These are phyloP conservation scores for Platyura marginata DNA, from an alignment of 1,140 invertebrate species.

Conservation along the genomic window DNA sequence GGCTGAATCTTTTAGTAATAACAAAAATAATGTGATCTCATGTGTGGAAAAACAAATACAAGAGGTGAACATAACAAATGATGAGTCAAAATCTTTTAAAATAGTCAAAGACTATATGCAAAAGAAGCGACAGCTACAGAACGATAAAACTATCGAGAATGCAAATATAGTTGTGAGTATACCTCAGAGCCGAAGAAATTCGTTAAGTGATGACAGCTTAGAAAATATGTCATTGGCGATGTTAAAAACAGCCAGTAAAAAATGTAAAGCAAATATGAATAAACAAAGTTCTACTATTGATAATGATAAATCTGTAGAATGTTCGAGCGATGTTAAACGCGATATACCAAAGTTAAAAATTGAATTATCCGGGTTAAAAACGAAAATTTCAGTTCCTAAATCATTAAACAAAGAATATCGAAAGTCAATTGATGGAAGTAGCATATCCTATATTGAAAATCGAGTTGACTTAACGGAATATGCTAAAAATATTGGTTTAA, in stretches of 20 bases:
- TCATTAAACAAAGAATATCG: no score
- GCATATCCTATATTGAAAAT: background rate
- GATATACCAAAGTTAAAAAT: conserved; percentile 16
- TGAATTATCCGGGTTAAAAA: conserved; percentile 16
- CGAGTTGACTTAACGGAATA: conserved; percentile 18
- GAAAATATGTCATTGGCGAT: conserved; percentile 5
- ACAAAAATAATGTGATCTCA: background rate
- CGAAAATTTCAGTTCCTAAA: conserved; percentile 9
- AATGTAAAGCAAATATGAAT: conserved; percentile 1
- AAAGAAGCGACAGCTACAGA: no score
- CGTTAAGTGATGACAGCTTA: background rate
- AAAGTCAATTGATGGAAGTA: conserved; percentile 10
- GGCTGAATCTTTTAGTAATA: background rate
- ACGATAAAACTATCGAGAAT: background rate
- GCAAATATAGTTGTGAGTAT: background rate
- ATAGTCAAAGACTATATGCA: no score
- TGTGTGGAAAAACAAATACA: conserved; percentile 2
- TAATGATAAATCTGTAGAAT: background rate
- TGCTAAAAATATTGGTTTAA: conserved; percentile 21
- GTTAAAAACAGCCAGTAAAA: conserved; percentile 18
- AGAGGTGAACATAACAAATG: no score
- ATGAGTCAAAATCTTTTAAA: no score
- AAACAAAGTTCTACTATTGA: background rate
- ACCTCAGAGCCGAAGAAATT: background rate
- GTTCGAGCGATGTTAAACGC: background rate